Evolutionary conservation across 2,113 vertebrate genomes (phyloP).

Genomic region (Oenanthe oenanthe): DNA sequence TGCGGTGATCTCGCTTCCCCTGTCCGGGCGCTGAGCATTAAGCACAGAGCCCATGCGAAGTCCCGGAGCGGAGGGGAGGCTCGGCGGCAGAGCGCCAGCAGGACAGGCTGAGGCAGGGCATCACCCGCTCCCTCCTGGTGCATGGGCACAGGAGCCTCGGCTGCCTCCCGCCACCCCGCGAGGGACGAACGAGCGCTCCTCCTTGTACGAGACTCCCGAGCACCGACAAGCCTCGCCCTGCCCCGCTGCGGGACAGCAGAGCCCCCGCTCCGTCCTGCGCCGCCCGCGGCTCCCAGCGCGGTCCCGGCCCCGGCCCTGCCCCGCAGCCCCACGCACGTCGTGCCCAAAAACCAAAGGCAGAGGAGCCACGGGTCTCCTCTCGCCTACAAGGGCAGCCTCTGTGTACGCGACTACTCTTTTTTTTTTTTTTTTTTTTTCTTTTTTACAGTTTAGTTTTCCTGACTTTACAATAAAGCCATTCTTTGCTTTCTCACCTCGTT

Average conservation of each 20-base stretch:
- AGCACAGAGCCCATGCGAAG: not conserved
- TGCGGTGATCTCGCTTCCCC: not conserved
- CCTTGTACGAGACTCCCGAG: not conserved
- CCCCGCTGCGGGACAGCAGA: not conserved
- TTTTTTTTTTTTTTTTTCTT: not conserved
- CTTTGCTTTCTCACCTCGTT: conserved; percentile 1
- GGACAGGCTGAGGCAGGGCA: not conserved
- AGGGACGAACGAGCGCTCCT: not conserved
- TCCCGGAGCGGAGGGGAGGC: too few relatives aligned
- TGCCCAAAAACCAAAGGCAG: not conserved
- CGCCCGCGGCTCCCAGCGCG: not conserved
- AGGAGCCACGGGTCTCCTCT: not conserved
- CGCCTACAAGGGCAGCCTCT: not conserved
- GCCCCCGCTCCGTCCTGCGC: not conserved
- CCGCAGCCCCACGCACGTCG: not conserved
- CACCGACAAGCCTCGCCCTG: not conserved
- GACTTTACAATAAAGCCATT: conserved; percentile 1
- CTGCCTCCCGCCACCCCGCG: not conserved
- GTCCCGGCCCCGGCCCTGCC: not conserved
- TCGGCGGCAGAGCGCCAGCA: not conserved
- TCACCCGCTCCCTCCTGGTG: not conserved
- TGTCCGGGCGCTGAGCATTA: not conserved
- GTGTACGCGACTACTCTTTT: not conserved
- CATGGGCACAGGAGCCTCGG: not conserved
- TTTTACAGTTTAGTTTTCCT: not conserved